These are phyloP conservation scores for Apantesis nais DNA, from an alignment of 2,888 invertebrate species.

Conservation along the genomic window DNA sequence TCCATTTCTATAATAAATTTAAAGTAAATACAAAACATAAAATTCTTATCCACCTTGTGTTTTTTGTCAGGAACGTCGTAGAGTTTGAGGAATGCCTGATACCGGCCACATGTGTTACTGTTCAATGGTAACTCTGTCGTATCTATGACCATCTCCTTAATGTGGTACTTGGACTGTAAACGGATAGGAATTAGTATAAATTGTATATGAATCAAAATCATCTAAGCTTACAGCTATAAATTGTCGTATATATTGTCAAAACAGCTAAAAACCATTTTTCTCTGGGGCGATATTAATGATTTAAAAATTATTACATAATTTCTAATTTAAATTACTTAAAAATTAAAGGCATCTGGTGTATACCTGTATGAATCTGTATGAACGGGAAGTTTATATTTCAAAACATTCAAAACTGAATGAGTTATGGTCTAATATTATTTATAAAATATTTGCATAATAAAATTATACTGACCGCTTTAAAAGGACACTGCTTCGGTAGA, in stretches of 20 bases:
- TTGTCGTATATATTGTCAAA: too few relatives aligned
- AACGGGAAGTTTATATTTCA: too few relatives aligned
- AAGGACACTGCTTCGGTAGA: constrained; percentile 60
- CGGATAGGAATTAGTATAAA: background rate
- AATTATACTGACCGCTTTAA: constrained; percentile 58
- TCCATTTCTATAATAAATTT: constrained; percentile 60
- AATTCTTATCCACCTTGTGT: constrained; percentile 49
- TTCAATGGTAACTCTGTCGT: constrained; percentile 57
- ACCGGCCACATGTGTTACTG: constrained; percentile 56
- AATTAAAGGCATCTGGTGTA: too few relatives aligned
- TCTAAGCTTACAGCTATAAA: too few relatives aligned
- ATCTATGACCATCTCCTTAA: constrained; percentile 56
- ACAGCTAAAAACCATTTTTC: too few relatives aligned
- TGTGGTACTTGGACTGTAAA: constrained; percentile 56
- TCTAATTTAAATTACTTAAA: too few relatives aligned
- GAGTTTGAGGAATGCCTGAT: constrained; percentile 54
- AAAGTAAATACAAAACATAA: constrained; percentile 54
- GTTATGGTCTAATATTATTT: too few relatives aligned
- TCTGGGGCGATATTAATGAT: too few relatives aligned
- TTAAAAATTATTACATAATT: too few relatives aligned
- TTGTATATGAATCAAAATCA: too few relatives aligned
- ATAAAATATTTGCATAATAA: background rate
- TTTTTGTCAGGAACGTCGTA: constrained; percentile 49
- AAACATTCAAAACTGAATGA: too few relatives aligned
- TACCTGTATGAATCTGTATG: too few relatives aligned